A percentile compares a stretch with the other conserved stretches of the same genome.
Evolutionary conservation across 2,797 vertebrate genomes (phyloP).

Genomic region (Dendrocincla tyrannina): DNA sequence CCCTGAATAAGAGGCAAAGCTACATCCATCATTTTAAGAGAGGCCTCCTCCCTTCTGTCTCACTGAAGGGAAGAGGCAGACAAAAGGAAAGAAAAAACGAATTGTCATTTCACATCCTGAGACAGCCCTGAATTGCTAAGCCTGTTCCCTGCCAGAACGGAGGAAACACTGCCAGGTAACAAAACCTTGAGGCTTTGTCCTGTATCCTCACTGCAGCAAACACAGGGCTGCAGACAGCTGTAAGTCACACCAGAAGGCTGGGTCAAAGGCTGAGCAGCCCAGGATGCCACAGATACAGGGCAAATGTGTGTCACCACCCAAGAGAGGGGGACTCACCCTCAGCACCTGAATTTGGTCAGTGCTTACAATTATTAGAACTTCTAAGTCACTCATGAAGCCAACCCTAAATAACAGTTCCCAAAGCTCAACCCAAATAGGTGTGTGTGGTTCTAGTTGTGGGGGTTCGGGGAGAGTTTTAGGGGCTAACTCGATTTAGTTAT

Average conservation of each 20-base stretch:
- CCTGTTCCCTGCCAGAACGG: not conserved
- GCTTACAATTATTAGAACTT: not conserved
- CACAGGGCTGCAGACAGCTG: not conserved
- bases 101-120: not conserved
- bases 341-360: not conserved
- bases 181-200: not conserved
- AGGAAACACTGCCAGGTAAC: not conserved
- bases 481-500: too few species aligned
- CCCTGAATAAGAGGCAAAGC: not conserved
- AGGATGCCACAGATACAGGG: not conserved
- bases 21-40: not conserved
- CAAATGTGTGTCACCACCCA: not conserved
- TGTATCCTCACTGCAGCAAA: not conserved
- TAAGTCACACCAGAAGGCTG: rapidly evolving
- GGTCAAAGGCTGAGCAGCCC: not conserved
- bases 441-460: too few species aligned
- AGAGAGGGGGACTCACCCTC: not conserved
- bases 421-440: not conserved
- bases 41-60: not conserved
- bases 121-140: not conserved
- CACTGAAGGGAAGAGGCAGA: not conserved
- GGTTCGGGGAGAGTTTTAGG: too few species aligned
- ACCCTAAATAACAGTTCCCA: not conserved
- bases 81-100: not conserved
- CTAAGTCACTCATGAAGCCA: not conserved